Evolutionary conservation across 2,113 vertebrate species (phyloP).

Genomic region (Alethe castanea): DNA sequence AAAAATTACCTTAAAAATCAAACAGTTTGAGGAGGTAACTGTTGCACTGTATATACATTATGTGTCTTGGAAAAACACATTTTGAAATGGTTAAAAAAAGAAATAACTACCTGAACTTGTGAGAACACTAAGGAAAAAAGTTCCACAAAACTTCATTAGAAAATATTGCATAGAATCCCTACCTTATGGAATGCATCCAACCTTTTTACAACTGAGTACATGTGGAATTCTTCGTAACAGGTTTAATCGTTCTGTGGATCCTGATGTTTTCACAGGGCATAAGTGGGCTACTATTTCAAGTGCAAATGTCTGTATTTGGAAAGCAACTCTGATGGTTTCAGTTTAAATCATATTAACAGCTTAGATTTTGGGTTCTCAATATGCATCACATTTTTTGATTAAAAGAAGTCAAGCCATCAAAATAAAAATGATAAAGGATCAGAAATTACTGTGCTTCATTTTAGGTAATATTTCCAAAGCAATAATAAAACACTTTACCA

Average conservation of each 20-base stretch:
- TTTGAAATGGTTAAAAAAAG: background rate
- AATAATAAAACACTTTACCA: conserved; percentile 64
- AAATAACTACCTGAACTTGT: background rate
- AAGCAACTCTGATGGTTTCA: background rate
- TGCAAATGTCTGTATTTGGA: background rate
- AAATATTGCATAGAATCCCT: background rate
- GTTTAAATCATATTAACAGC: background rate
- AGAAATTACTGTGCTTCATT: conserved; percentile 18
- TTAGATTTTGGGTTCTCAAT: background rate
- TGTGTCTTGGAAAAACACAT: background rate
- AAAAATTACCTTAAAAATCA: background rate
- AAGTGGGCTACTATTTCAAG: background rate
- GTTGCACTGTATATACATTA: accelerated
- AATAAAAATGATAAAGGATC: conserved; percentile 45
- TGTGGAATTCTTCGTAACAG: background rate
- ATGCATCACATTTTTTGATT: background rate
- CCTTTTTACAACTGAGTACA: background rate
- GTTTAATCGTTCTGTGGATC: background rate
- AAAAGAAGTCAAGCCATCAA: background rate
- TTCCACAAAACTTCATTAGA: background rate
- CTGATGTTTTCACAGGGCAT: background rate
- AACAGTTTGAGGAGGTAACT: background rate
- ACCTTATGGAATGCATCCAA: background rate
- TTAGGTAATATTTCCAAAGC: conserved; percentile 25
- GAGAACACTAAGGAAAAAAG: background rate